Base-by-base conservation (phyloP, 2,797 vertebrate species). In the Chloroceryle inda region DNA sequence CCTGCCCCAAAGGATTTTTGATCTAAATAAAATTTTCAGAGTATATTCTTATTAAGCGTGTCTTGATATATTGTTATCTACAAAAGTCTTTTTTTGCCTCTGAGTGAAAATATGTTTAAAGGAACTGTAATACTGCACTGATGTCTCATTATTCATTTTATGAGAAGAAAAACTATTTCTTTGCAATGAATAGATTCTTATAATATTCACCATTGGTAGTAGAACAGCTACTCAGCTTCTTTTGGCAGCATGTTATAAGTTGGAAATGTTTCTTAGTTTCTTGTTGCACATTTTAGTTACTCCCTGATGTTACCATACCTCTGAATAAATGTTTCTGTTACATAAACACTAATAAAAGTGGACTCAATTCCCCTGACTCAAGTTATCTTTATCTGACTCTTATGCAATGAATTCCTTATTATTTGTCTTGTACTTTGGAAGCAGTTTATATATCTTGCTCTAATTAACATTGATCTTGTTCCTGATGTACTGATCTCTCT, bases 381-480 rank as follows among this genome's bases (percentile, higher is more conserved):
- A 63, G 76, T 74, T 93, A 87, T 96, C 68, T 88, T 47, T 69
- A 71, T 26, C 16, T 79, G 49, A 88, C 81, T 86, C 58, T 86
- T 79, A 79, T 89, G 59, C 40, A 69, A 79, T 92, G 84, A 93
- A 92, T 82, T 89, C 61, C 52, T 92, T 89, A 92, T 73, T 47
- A n/a, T 83, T 37, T 26, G 33, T 92, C 45, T 84, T 64, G 37
- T 1, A 3, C 56, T 94, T 85, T 79, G 79, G 44, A 91, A 80
- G 75, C 82, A 83, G 52, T 79, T 94, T 84, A 55, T 91, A 44
- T 87, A 72, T 94, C 72, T 94, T 91, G 40, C 58, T 69, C 49
- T 89, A 91, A 94, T 95, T 92, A 95, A 68, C 80, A 80, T 76
- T 87, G 88, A 87, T 82, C 74, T 91, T 92, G 40, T 74, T 96